Percentiles rank a stretch among this genome's conserved stretches.
Evolutionary conservation across 2,888 invertebrate species (phyloP).

Genomic region (Pyrrhia umbra): DNA sequence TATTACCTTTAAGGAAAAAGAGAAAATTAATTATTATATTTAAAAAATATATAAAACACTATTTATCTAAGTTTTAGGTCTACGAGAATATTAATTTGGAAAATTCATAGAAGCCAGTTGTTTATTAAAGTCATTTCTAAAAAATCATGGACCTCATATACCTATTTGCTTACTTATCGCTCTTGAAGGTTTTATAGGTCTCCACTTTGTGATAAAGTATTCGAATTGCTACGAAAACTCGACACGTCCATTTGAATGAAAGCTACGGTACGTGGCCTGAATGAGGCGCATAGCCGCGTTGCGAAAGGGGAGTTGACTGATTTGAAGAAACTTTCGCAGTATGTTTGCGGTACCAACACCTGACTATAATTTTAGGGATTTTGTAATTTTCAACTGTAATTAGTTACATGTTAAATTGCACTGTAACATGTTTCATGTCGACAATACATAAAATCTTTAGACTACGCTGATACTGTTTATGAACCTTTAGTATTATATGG

Average conservation of each 20-base stretch:
- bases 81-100: background rate
- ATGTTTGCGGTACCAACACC: slow-evolving; percentile 38
- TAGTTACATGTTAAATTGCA: background rate
- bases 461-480: slow-evolving; percentile 1
- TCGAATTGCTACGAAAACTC: slow-evolving; percentile 69
- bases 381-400: background rate
- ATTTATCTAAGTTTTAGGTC: background rate
- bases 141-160: slow-evolving; percentile 32
- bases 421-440: background rate
- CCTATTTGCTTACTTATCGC: slow-evolving; percentile 59
- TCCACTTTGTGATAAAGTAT: slow-evolving; percentile 73
- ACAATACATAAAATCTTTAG: background rate
- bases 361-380: slow-evolving; percentile 27
- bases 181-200: slow-evolving; percentile 61
- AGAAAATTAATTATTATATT: background rate
- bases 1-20: slow-evolving; percentile 5
- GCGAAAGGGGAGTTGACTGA: slow-evolving; percentile 58
- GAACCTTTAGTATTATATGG: slow-evolving; percentile 6
- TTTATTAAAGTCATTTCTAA: slow-evolving; percentile 2
- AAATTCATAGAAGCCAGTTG: slow-evolving; percentile 11
- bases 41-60: background rate
- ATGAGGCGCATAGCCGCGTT: slow-evolving; percentile 58
- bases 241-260: slow-evolving; percentile 75
- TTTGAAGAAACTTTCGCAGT: slow-evolving; percentile 62
- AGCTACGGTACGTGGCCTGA: slow-evolving; percentile 72